Evolutionary conservation across 2,113 vertebrate genomes (phyloP).

Genomic region (Channa maculata): DNA sequence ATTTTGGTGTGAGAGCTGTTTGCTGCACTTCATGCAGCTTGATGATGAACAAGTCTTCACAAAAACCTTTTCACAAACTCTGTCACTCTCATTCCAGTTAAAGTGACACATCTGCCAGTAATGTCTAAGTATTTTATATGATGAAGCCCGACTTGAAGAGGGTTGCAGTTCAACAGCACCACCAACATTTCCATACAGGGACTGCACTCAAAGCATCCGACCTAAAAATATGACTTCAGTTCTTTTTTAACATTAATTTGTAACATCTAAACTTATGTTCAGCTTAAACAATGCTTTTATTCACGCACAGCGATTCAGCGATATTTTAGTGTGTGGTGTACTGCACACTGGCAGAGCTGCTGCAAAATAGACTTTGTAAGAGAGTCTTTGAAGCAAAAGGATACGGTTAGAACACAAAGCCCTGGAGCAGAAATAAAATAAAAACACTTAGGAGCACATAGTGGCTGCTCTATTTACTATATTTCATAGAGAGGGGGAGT

Average conservation of each 20-base stretch:
- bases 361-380: constrained; percentile 23
- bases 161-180: constrained; percentile 75
- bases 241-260: not conserved
- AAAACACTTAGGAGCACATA: constrained; percentile 28
- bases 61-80: constrained; percentile 9
- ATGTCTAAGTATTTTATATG: constrained; percentile 13
- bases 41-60: not conserved
- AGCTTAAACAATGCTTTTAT: constrained; percentile 3
- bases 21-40: not conserved
- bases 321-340: not conserved
- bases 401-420: constrained; percentile 70
- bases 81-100: not conserved
- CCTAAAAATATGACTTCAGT: not conserved
- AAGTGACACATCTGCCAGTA: constrained; percentile 25
- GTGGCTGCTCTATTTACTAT: constrained; percentile 47
- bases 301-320: not conserved
- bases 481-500: constrained; percentile 35
- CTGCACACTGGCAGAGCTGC: constrained; percentile 30
- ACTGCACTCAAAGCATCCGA: constrained; percentile 52
- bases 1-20: not conserved
- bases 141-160: constrained; percentile 6
- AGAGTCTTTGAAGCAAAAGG: constrained; percentile 69
- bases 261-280: not conserved
- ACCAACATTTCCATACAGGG: constrained; percentile 53
- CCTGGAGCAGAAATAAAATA: constrained; percentile 46